Conservation (phyloP, 2,888 invertebrate genomes). For the Uropetala carovei region DNA sequence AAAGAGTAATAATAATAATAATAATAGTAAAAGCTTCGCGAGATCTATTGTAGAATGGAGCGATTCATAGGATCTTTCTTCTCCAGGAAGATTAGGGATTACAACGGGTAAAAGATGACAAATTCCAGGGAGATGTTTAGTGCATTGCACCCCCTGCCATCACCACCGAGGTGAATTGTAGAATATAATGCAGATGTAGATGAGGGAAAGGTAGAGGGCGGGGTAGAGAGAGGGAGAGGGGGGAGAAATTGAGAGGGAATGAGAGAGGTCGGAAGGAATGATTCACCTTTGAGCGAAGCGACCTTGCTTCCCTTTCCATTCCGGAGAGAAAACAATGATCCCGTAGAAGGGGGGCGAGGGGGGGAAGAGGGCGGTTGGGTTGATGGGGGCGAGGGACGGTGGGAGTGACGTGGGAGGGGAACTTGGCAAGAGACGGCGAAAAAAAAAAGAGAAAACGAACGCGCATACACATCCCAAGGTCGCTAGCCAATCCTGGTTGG, state of each 20-base stretch:
- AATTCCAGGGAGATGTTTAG: too few relatives aligned
- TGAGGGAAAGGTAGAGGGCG: neutral
- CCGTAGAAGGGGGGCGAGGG: neutral
- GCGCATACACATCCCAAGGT: neutral
- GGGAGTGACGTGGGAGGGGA: neutral
- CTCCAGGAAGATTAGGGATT: too few relatives aligned
- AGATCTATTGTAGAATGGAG: too few relatives aligned
- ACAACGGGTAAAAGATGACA: too few relatives aligned
- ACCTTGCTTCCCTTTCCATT: neutral
- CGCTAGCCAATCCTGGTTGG: neutral
- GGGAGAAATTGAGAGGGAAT: neutral
- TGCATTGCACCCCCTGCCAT: too few relatives aligned
- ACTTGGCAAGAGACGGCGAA: neutral
- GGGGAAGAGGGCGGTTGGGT: neutral
- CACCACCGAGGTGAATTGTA: too few relatives aligned
- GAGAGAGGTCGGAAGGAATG: neutral
- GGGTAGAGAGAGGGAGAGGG: neutral
- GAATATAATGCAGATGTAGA: too few relatives aligned
- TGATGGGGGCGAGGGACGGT: neutral
- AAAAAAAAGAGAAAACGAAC: neutral
- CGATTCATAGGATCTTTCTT: too few relatives aligned
- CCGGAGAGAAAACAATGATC: neutral
- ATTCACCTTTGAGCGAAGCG: conserved; percentile 30
- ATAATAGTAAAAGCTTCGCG: too few relatives aligned
- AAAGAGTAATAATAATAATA: too few relatives aligned